Conservation (phyloP, 2,113 vertebrate genomes). For the Calidris pugnax region DNA sequence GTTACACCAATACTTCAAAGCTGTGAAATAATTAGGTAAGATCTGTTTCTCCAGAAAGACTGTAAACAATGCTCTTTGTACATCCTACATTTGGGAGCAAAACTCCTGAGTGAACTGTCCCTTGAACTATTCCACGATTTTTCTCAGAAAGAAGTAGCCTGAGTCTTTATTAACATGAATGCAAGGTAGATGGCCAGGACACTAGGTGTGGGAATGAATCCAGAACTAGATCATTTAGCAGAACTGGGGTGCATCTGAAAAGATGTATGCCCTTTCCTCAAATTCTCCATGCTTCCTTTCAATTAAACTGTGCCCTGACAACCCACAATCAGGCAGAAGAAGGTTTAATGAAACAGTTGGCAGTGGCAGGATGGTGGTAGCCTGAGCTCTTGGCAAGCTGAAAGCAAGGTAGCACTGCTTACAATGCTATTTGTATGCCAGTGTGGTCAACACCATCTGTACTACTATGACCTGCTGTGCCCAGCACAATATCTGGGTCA, state of each 20-base stretch:
- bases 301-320: neutral
- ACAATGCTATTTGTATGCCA: neutral
- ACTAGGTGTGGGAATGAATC: neutral
- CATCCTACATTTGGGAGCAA: neutral
- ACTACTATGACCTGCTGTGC: neutral
- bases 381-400: neutral
- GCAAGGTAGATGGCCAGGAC: neutral
- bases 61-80: neutral
- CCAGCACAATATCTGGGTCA: slow-evolving; percentile 7
- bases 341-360: neutral
- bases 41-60: neutral
- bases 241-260: neutral
- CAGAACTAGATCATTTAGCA: neutral
- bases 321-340: neutral
- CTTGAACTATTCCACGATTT: neutral
- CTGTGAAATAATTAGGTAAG: neutral
- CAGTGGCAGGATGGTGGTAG: neutral
- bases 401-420: neutral
- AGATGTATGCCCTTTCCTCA: neutral
- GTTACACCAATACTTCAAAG: neutral
- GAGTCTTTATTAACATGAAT: neutral
- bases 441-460: neutral
- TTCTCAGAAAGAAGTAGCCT: neutral
- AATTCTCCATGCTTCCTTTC: neutral
- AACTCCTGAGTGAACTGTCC: neutral